Percentiles rank a stretch among this genome's conserved stretches.
These are phyloP conservation scores for Anoura caudifer DNA, from an alignment of 2,113 vertebrate genomes.

Conservation along the genomic window DNA sequence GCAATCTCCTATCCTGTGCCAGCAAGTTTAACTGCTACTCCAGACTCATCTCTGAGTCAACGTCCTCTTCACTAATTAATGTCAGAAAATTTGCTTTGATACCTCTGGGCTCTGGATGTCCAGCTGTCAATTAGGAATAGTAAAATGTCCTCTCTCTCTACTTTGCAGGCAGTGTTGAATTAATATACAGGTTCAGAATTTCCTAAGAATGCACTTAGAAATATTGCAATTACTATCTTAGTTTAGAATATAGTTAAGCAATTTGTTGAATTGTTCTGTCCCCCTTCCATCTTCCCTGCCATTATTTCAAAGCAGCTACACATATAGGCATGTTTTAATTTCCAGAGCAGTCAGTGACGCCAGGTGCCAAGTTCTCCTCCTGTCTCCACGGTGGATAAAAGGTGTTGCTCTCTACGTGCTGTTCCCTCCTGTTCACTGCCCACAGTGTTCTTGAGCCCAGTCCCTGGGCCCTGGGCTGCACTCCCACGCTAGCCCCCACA, in stretches of 20 bases:
- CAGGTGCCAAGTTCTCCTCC: background rate
- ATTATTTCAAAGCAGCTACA: background rate
- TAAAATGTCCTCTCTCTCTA: background rate
- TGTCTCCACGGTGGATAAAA: background rate
- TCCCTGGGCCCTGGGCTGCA: accelerated
- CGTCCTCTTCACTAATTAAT: accelerated
- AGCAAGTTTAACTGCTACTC: background rate
- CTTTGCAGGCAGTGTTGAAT: background rate
- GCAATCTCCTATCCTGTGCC: accelerated
- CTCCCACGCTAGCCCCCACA: too few relatives aligned
- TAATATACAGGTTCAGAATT: background rate
- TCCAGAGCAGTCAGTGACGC: background rate
- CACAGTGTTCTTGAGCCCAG: accelerated
- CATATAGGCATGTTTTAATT: background rate
- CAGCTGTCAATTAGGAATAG: background rate
- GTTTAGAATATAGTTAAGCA: background rate
- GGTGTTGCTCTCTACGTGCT: background rate
- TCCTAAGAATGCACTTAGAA: background rate
- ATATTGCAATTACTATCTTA: accelerated
- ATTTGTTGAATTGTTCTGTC: too few relatives aligned
- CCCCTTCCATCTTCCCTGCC: background rate
- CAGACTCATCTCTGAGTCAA: background rate
- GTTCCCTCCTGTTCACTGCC: background rate
- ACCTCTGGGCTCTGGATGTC: background rate
- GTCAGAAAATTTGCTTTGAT: background rate